Evolutionary conservation across 2,888 invertebrate genomes (phyloP).

Genomic region (Callosobruchus maculatus): DNA sequence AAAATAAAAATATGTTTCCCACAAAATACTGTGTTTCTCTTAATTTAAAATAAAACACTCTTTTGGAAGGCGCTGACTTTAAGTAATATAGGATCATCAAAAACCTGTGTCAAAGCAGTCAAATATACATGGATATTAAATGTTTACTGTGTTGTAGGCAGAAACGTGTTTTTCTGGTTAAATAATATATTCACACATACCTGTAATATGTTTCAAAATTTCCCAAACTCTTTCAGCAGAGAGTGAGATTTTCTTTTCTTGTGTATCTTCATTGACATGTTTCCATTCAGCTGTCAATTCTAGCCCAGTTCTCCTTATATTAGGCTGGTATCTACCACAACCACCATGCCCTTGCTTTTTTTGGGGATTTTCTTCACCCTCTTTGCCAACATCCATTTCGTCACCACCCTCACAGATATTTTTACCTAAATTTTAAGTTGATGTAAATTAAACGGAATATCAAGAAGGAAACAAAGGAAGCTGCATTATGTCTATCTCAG

Average conservation of each 20-base stretch:
- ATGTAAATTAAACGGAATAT: no score
- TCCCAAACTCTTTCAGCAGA: conserved; percentile 97
- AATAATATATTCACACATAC: conserved; percentile 38
- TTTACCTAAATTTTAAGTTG: conserved; percentile 54
- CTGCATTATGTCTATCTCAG: no score
- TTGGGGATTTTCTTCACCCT: conserved; percentile 57
- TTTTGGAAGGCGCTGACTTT: no score
- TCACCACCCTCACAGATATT: conserved; percentile 98
- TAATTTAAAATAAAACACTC: no score
- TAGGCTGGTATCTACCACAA: conserved; percentile 97
- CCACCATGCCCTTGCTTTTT: conserved; percentile 80
- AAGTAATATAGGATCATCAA: no score
- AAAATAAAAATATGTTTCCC: no score
- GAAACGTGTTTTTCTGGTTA: no score
- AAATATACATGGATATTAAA: not conserved
- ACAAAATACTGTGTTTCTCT: no score
- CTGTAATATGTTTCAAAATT: conserved; percentile 88
- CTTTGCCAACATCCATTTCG: conserved; percentile 90
- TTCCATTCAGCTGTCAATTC: conserved; percentile 98
- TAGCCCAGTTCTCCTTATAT: conserved; percentile 76
- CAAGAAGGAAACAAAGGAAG: no score
- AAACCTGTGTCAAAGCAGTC: no score
- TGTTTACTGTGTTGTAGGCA: no score
- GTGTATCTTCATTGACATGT: conserved; percentile 95
- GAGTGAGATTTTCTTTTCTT: conserved; percentile 90